Percentiles rank a stretch among this genome's conserved stretches.
These are phyloP conservation scores for Pipistrellus pygmaeus DNA, from an alignment of 2,797 vertebrate species.

Conservation along the genomic window DNA sequence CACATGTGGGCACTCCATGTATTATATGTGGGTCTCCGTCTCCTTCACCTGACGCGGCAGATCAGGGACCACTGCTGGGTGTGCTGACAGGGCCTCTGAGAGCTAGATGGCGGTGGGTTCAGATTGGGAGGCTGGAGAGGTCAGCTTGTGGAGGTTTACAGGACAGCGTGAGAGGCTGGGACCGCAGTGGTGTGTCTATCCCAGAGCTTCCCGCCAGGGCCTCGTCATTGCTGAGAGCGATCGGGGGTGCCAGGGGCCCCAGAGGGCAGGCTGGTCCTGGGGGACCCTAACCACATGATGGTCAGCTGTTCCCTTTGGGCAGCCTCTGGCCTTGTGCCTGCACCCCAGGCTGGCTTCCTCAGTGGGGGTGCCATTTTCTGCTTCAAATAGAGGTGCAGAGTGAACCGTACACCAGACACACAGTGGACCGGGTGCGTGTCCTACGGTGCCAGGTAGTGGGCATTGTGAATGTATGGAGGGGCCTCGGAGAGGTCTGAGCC, in stretches of 20 bases:
- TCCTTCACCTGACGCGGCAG: not conserved
- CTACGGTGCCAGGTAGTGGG: not conserved
- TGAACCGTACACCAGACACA: not conserved
- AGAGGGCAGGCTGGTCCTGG: not conserved
- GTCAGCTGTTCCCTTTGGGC: not conserved
- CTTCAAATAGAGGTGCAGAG: not conserved
- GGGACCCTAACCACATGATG: not conserved
- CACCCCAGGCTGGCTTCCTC: not conserved
- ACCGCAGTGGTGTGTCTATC: not conserved
- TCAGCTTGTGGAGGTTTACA: not conserved
- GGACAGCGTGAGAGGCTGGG: not conserved
- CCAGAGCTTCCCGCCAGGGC: no score
- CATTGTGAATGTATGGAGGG: not conserved
- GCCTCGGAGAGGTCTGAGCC: not conserved
- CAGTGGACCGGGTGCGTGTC: not conserved
- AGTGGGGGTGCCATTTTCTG: not conserved
- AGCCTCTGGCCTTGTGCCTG: not conserved
- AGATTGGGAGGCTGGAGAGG: not conserved
- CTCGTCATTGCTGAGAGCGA: not conserved
- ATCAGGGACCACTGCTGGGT: not conserved
- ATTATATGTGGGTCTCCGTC: not conserved
- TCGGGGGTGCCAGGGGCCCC: not conserved
- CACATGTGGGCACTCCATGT: not conserved
- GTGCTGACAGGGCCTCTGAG: not conserved
- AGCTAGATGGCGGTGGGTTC: not conserved